Evolutionary conservation across 2,888 invertebrate species (phyloP).

Genomic region (Drosophila ezoana): DNA sequence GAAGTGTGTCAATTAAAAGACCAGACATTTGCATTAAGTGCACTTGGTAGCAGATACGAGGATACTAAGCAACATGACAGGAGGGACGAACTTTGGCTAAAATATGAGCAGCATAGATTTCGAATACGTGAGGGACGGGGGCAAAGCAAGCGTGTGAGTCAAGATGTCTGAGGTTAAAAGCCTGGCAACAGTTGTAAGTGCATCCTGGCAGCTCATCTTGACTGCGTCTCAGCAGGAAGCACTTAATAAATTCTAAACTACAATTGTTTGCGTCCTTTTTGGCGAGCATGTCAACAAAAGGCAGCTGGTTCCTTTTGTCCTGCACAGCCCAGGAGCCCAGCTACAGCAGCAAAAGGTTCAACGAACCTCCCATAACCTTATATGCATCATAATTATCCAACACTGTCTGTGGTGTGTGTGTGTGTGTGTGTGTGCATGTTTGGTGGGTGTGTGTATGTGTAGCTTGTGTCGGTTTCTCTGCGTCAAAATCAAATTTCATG

Average conservation of each 20-base stretch:
- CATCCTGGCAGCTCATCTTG: conserved; percentile 55
- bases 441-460: conserved; percentile 4
- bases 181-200: conserved; percentile 52
- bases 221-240: conserved; percentile 63
- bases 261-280: conserved; percentile 57
- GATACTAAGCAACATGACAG: conserved; percentile 20
- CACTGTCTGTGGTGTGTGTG: background rate
- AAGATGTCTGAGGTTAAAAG: conserved; percentile 39
- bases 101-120: conserved; percentile 23
- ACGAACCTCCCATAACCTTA: conserved; percentile 42
- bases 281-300: conserved; percentile 61
- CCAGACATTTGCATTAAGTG: conserved; percentile 61
- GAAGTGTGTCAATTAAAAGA: conserved; percentile 52
- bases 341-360: conserved; percentile 34
- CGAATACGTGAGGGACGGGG: background rate
- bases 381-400: conserved; percentile 50
- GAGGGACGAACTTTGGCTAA: conserved; percentile 55
- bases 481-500: conserved; percentile 68
- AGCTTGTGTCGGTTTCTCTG: conserved; percentile 11
- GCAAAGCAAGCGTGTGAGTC: background rate
- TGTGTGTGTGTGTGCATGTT: background rate
- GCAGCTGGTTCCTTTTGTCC: conserved; percentile 41
- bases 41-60: conserved; percentile 17
- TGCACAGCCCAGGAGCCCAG: conserved; percentile 6
- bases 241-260: conserved; percentile 75